Evolutionary conservation across 2,888 invertebrate species (phyloP).

Genomic region (Oscheius myriophilus): DNA sequence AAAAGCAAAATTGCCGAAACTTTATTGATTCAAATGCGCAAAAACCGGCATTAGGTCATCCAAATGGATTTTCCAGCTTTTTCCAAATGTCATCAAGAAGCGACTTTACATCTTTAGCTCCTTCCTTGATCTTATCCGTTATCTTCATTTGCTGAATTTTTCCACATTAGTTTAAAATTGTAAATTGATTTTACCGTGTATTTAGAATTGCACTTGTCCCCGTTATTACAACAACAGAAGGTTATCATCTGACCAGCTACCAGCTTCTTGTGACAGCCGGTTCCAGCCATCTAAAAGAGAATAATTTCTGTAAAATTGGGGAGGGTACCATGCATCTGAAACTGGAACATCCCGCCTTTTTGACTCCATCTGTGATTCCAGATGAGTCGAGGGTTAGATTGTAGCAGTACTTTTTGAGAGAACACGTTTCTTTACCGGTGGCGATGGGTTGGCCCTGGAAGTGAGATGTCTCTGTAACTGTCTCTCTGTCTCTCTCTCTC

Average conservation of each 20-base stretch:
- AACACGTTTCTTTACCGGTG: background rate
- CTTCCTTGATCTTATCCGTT: constrained; percentile 1
- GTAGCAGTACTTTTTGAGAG: background rate
- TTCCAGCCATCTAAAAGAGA: constrained; percentile 1
- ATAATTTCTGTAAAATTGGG: background rate
- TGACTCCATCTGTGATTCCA: background rate
- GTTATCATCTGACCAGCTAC: background rate
- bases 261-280: background rate
- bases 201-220: constrained; percentile 11
- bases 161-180: background rate
- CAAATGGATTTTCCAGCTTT: constrained; percentile 2
- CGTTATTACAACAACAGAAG: constrained; percentile 2
- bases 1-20: too few species aligned
- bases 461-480: background rate
- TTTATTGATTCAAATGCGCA: too few species aligned
- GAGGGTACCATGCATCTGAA: background rate
- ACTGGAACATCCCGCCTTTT: constrained; percentile 8
- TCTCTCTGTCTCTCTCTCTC: background rate
- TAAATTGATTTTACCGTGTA: background rate
- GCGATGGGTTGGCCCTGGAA: constrained; percentile 4
- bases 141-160: background rate
- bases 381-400: background rate
- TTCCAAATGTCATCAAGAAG: constrained; percentile 3
- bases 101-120: constrained; percentile 1
- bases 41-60: too few species aligned